Base-by-base conservation (phyloP, 2,113 vertebrate species). In the Chauna torquata region DNA sequence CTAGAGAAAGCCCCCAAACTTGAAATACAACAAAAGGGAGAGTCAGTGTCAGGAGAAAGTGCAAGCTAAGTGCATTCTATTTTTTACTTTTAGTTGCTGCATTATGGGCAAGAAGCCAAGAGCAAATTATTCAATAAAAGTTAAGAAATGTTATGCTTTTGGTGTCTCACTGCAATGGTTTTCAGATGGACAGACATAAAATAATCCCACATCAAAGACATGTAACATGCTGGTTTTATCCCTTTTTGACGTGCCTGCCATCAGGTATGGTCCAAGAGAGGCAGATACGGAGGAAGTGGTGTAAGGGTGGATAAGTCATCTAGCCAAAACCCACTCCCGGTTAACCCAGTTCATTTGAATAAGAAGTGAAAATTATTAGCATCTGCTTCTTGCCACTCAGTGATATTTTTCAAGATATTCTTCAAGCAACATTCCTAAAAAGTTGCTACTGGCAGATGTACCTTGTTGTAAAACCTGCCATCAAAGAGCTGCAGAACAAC, bases 61-160 rank as follows among this genome's bases (percentile, higher is more conserved):
- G 25, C 40, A 70, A 91, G 55, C 27, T 61, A 70, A 93, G 68
- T 27, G 40, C 45, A 65, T 30, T 55, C 3, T 57, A 34, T n/a
- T 88, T 94, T 91, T 92, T 25, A n/a, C 40, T 89, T 74, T 57
- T 42, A 78, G 19, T 23, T 86, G 42, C n/a, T 94, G 71, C 25
- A 18, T 70, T 77, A 24, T 16, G 30, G 66, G 68, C 64, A 68
- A 74, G 79, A 86, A 94, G 66, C 72, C 82, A 92, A 50, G 25
- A 71, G 59, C 7, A 83, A 83, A 92, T 80, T 58, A 83, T 90
- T 86, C 82, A 95, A 82, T 69, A 86, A 96, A 85, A 32, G 19
- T 40, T 9, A 50, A 75, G 65, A 38, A 74, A 47, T 36, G 27
- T 28, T 49, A 65, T 49, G 55, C 8, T 62, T 86, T 77, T 75